Percentiles rank a stretch among this genome's conserved stretches.
These are phyloP conservation scores for Strigops habroptila DNA, from an alignment of 2,113 vertebrate genomes.

Conservation along the genomic window DNA sequence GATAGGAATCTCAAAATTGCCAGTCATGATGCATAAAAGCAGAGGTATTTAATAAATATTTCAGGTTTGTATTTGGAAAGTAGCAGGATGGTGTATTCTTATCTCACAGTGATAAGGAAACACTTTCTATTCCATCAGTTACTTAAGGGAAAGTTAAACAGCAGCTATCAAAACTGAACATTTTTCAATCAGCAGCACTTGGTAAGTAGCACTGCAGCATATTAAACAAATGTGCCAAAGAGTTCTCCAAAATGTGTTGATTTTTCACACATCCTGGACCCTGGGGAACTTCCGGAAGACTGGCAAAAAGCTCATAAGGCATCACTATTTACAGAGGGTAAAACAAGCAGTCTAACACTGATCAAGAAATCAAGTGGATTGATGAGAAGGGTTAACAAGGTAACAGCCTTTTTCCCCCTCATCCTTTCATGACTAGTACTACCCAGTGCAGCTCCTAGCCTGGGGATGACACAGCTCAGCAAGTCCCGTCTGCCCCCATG, in stretches of 20 bases:
- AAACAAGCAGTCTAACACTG: neutral
- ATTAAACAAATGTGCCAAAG: slow-evolving; percentile 13
- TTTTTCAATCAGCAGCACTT: slow-evolving; percentile 32
- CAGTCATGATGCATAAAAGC: slow-evolving; percentile 46
- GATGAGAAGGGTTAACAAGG: neutral
- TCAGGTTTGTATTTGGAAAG: slow-evolving; percentile 40
- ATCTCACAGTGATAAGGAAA: slow-evolving; percentile 51
- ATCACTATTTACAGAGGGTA: neutral
- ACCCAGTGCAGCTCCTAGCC: neutral
- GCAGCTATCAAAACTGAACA: slow-evolving; percentile 31
- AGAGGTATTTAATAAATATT: slow-evolving; percentile 51
- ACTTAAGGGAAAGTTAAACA: slow-evolving; percentile 48
- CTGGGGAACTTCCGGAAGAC: neutral
- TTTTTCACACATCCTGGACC: neutral
- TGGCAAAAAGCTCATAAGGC: neutral
- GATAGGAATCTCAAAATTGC: slow-evolving; percentile 44
- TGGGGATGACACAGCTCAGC: neutral
- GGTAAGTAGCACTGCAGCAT: slow-evolving; percentile 32
- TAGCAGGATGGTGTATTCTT: slow-evolving; percentile 31
- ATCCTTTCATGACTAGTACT: neutral
- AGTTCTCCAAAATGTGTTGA: neutral
- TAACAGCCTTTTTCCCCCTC: neutral
- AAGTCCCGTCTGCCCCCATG: neutral
- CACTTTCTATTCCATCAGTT: slow-evolving; percentile 50
- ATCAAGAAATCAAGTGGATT: neutral